These are phyloP conservation scores for Oncopodura yosiiana DNA, from an alignment of 1,140 invertebrate species.

Conservation along the genomic window DNA sequence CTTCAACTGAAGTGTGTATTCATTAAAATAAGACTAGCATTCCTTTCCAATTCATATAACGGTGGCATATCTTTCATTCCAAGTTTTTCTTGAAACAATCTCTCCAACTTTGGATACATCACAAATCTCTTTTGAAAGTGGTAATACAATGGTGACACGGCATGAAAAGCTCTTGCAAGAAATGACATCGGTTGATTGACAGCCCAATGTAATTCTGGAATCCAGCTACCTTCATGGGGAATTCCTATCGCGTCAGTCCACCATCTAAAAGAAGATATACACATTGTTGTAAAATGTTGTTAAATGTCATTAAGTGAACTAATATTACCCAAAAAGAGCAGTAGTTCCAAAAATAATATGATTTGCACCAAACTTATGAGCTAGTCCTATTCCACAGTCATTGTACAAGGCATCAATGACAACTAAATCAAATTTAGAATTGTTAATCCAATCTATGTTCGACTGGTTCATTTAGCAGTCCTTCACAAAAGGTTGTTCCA, in stretches of 20 bases:
- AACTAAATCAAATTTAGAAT: slow-evolving; percentile 23
- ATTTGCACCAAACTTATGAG: slow-evolving; percentile 15
- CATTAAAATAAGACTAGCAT: slow-evolving; percentile 39
- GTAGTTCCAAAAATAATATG: slow-evolving; percentile 19
- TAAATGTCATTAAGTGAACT: neutral
- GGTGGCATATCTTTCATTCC: slow-evolving; percentile 28
- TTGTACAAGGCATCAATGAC: slow-evolving; percentile 29
- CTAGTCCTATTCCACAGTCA: slow-evolving; percentile 28
- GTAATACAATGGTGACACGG: slow-evolving; percentile 4
- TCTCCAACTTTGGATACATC: slow-evolving; percentile 15
- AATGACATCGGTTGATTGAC: slow-evolving; percentile 19
- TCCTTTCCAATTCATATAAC: slow-evolving; percentile 35
- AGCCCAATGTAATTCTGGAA: slow-evolving; percentile 8
- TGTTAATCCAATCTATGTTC: slow-evolving; percentile 9
- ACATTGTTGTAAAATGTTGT: neutral
- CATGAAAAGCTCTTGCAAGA: slow-evolving; percentile 1
- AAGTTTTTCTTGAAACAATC: slow-evolving; percentile 4
- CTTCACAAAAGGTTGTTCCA: neutral
- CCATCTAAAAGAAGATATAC: neutral
- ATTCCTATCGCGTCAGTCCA: neutral
- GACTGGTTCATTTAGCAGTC: slow-evolving; percentile 1
- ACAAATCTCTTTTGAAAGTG: neutral
- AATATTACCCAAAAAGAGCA: neutral
- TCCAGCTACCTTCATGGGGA: neutral
- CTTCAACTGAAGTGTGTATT: slow-evolving; percentile 28